These are phyloP conservation scores for Lingula anatina DNA, from an alignment of 2,888 invertebrate genomes.

Conservation along the genomic window DNA sequence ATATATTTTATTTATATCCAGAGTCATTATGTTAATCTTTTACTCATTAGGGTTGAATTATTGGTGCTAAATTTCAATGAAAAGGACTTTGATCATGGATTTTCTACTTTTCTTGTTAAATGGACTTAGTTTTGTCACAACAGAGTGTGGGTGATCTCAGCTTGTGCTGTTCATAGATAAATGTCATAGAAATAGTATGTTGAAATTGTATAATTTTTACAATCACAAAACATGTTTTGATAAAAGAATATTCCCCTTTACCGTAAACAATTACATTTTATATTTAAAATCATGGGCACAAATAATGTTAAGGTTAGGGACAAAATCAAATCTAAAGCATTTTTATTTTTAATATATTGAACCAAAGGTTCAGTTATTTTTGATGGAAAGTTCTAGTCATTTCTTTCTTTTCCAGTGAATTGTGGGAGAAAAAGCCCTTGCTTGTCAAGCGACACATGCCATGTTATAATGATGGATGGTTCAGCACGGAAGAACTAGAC, in stretches of 20 bases:
- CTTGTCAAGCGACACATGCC: slow-evolving; percentile 61
- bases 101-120: no score
- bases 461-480: slow-evolving; percentile 63
- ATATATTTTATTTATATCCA: background rate
- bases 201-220: background rate
- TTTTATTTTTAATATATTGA: no score
- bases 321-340: background rate
- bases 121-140: no score
- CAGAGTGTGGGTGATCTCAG: no score
- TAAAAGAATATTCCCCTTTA: no score
- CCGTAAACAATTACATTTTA: background rate
- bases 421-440: slow-evolving; percentile 78
- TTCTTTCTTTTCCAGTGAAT: slow-evolving; percentile 39
- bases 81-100: no score
- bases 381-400: no score
- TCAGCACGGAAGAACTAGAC: slow-evolving; percentile 74
- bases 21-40: no score
- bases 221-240: background rate
- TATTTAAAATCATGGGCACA: background rate
- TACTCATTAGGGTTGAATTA: no score
- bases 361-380: no score
- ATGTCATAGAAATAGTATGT: background rate
- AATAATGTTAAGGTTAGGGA: background rate
- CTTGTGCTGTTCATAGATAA: background rate
- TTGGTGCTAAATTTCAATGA: no score